Conservation (phyloP, 2,888 invertebrate genomes). For the Orthonychiurus folsomi region DNA sequence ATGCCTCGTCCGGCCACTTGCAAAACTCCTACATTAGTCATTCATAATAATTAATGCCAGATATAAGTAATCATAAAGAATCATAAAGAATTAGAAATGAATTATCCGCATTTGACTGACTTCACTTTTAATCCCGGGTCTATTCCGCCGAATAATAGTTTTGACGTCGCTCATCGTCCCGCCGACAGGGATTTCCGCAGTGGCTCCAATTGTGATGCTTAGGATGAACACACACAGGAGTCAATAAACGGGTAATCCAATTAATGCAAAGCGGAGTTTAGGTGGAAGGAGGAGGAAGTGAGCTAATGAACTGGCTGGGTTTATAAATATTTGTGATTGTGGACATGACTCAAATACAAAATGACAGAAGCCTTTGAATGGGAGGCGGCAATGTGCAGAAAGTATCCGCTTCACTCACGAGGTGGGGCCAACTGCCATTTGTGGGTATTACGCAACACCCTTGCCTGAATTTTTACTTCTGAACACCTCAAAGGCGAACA, state of each 20-base stretch:
- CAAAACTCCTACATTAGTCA: conserved; percentile 85
- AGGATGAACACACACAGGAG: not conserved
- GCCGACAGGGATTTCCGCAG: not conserved
- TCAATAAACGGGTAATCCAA: not conserved
- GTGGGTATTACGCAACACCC: no score
- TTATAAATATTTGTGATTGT: not conserved
- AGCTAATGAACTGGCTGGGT: no score
- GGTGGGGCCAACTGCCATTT: not conserved
- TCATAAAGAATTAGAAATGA: not conserved
- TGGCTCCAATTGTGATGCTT: not conserved
- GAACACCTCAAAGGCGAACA: no score
- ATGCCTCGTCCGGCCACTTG: conserved; percentile 94
- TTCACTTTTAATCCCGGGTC: conserved; percentile 83
- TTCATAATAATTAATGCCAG: not conserved
- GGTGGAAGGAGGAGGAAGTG: no score
- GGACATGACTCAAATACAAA: not conserved
- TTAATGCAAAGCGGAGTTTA: no score
- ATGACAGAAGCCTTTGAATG: not conserved
- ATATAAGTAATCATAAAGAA: not conserved
- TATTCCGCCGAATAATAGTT: conserved; percentile 74
- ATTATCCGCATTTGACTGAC: conserved; percentile 52
- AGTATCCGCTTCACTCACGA: not conserved
- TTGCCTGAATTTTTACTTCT: no score
- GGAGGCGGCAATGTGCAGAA: not conserved
- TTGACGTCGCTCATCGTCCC: conserved; percentile 66